These are phyloP conservation scores for Aproaerema taeniolella DNA, from an alignment of 2,888 invertebrate species.

Conservation along the genomic window DNA sequence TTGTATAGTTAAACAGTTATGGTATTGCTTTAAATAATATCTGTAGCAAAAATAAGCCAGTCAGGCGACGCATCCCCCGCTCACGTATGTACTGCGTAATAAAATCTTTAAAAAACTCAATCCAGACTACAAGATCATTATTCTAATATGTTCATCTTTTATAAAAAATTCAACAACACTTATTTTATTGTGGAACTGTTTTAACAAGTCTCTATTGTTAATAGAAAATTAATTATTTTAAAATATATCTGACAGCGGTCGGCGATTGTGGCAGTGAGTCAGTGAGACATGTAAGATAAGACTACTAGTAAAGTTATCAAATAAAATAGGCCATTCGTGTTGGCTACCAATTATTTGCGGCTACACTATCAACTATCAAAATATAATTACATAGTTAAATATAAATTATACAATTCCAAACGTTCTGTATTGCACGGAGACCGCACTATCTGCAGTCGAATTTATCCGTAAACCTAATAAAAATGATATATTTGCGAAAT, in stretches of 20 bases:
- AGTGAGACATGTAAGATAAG: slow-evolving; percentile 35
- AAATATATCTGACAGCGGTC: slow-evolving; percentile 61
- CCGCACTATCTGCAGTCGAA: slow-evolving; percentile 54
- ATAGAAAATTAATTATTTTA: slow-evolving; percentile 51
- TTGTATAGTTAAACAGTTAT: slow-evolving; percentile 54
- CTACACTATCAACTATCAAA: slow-evolving; percentile 39
- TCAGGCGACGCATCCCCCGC: slow-evolving; percentile 48
- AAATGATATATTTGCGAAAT: slow-evolving; percentile 19
- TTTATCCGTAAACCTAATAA: slow-evolving; percentile 27
- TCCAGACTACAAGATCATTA: slow-evolving; percentile 77
- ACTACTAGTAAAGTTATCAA: slow-evolving; percentile 35
- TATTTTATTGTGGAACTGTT: slow-evolving; percentile 73
- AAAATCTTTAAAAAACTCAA: slow-evolving; percentile 73
- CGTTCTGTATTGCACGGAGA: slow-evolving; percentile 63
- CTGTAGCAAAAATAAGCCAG: slow-evolving; percentile 68
- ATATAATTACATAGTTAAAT: slow-evolving; percentile 35
- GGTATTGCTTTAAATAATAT: slow-evolving; percentile 59
- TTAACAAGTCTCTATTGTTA: slow-evolving; percentile 72
- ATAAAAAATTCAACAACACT: slow-evolving; percentile 76
- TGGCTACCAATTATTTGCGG: slow-evolving; percentile 73
- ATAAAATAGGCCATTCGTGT: slow-evolving; percentile 64
- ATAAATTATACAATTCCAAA: slow-evolving; percentile 56
- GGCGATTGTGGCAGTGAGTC: slow-evolving; percentile 70
- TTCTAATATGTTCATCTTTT: slow-evolving; percentile 72
- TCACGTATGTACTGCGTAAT: slow-evolving; percentile 53